phyloP scores from a whole-genome alignment of 2,888 invertebrate genomes.

The Ormyrus pomaceus region DNA sequence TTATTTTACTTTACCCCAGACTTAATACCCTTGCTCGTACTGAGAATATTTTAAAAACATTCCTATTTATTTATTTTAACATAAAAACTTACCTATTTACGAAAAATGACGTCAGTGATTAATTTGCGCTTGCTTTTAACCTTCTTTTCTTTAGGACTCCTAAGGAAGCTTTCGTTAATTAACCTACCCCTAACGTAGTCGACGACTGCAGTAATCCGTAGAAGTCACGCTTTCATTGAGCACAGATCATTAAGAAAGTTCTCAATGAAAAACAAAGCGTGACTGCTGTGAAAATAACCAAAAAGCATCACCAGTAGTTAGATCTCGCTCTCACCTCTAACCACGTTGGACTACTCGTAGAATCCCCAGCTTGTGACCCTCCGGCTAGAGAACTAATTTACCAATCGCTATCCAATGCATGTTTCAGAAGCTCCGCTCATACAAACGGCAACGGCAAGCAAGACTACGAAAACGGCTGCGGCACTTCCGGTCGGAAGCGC shows the following conservation, averaged over 20 bases:
- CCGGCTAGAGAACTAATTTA: conserved; percentile 25
- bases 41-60: background rate
- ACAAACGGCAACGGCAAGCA: background rate
- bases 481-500: conserved; percentile 14
- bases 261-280: background rate
- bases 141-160: background rate
- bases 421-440: conserved; percentile 42
- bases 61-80: background rate
- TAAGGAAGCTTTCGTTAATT: background rate
- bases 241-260: background rate
- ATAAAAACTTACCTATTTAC: background rate
- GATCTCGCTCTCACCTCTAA: conserved; percentile 25
- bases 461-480: too few species aligned
- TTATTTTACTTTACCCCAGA: background rate
- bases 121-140: conserved; percentile 46
- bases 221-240: conserved; percentile 1
- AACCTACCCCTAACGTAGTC: background rate
- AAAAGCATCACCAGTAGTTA: conserved; percentile 34
- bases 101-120: conserved; percentile 50
- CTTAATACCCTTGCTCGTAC: too few species aligned
- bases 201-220: background rate
- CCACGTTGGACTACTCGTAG: conserved; percentile 18
- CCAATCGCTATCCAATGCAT: conserved; percentile 36
- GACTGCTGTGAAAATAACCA: background rate
- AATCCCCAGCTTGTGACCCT: background rate